A percentile compares a stretch with the other conserved stretches of the same genome.
Conservation (phyloP, 2,797 vertebrate genomes). For the Sternotherus odoratus region DNA sequence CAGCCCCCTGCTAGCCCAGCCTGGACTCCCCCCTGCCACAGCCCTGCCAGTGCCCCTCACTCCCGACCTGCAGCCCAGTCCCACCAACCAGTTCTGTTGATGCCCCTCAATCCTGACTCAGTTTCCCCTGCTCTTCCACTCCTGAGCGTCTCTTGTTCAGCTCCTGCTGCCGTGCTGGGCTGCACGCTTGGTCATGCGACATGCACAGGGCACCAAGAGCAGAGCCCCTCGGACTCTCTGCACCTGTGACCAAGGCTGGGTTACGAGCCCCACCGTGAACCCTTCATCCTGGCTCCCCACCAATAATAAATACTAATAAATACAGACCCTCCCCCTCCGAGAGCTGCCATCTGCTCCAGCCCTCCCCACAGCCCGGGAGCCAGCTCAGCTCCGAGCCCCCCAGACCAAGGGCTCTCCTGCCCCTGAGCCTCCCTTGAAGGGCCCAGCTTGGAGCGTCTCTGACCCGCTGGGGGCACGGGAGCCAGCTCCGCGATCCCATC, state of each 20-base stretch:
- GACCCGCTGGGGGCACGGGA: not conserved
- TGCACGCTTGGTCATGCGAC: not conserved
- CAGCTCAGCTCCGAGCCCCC: not conserved
- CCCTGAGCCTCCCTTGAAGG: not conserved
- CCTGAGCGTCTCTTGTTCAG: not conserved
- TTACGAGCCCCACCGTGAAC: fast-evolving
- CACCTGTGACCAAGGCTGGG: not conserved
- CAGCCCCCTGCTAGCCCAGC: no score
- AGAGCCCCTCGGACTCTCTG: not conserved
- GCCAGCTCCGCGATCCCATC: not conserved
- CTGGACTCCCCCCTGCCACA: not conserved
- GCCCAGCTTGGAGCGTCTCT: not conserved
- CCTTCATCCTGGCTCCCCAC: not conserved
- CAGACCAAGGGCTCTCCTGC: not conserved
- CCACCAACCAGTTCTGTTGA: not conserved
- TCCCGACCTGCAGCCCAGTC: not conserved
- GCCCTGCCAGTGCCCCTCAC: not conserved
- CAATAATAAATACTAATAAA: conserved; percentile 72
- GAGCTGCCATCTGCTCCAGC: not conserved
- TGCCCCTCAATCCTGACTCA: no score
- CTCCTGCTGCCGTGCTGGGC: not conserved
- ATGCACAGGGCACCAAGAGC: not conserved
- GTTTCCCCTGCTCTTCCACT: not conserved
- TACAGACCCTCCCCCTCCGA: conserved; percentile 16
- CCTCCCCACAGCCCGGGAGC: fast-evolving